A percentile compares a stretch with the other conserved stretches of the same genome.
These are phyloP conservation scores for Coenonympha arcania DNA, from an alignment of 2,888 invertebrate species.

Conservation along the genomic window DNA sequence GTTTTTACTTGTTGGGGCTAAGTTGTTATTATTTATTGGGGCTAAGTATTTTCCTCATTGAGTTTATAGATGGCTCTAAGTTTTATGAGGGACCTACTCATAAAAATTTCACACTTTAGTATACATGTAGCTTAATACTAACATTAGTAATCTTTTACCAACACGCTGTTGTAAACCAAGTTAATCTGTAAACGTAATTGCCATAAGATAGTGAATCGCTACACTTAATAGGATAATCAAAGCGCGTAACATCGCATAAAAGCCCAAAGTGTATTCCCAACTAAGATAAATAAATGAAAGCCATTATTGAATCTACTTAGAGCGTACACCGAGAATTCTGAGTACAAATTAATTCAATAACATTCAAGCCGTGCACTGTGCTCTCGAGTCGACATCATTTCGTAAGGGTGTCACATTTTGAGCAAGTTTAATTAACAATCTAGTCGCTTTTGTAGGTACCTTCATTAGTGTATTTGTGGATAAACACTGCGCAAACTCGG, in stretches of 20 bases:
- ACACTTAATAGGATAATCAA: constrained; percentile 27
- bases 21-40: too few species aligned
- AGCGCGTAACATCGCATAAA: constrained; percentile 34
- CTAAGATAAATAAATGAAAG: constrained; percentile 50
- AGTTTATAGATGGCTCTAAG: too few species aligned
- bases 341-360: constrained; percentile 73
- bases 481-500: constrained; percentile 67
- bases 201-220: constrained; percentile 17
- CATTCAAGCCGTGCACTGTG: constrained; percentile 69
- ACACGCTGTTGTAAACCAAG: constrained; percentile 9
- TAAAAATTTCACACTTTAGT: background rate
- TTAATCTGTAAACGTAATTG: constrained; percentile 14
- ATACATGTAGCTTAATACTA: background rate
- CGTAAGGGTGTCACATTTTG: constrained; percentile 74
- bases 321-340: constrained; percentile 67
- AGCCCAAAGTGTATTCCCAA: constrained; percentile 36
- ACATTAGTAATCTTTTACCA: background rate
- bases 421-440: constrained; percentile 75
- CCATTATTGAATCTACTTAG: constrained; percentile 60
- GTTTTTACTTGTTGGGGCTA: too few species aligned
- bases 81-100: too few species aligned
- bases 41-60: too few species aligned
- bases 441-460: constrained; percentile 73
- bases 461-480: constrained; percentile 75
- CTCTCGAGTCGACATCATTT: constrained; percentile 65